Conservation (phyloP, 2,797 vertebrate genomes). For the Todus mexicanus region DNA sequence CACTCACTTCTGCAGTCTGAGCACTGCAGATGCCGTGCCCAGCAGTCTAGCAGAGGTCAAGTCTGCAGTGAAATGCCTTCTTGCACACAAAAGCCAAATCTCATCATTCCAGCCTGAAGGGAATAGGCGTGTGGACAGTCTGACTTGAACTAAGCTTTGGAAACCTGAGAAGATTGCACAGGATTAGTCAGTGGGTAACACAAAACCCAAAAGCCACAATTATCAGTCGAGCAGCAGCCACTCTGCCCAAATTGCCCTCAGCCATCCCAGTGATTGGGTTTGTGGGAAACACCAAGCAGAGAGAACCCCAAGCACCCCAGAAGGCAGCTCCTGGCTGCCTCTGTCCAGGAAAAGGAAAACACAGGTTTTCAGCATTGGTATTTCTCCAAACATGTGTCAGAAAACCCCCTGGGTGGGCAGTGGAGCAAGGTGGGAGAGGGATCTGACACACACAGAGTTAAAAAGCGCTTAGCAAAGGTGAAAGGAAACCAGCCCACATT, state of each 20-base stretch:
- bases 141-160: constrained; percentile 8
- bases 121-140: neutral
- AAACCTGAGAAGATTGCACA: constrained; percentile 25
- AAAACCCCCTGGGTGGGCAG: neutral
- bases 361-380: neutral
- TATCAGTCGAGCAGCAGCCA: neutral
- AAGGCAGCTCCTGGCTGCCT: neutral
- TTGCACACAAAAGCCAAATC: neutral
- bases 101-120: neutral
- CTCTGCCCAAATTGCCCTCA: constrained; percentile 13
- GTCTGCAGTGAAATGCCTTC: neutral
- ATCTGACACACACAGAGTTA: neutral
- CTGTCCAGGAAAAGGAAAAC: neutral
- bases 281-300: constrained; percentile 15
- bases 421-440: neutral
- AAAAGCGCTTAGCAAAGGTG: neutral
- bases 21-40: neutral
- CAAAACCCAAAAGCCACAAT: constrained; percentile 57
- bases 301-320: neutral
- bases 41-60: neutral
- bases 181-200: constrained; percentile 51
- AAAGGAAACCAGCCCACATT: neutral
- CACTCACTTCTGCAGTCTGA: neutral
- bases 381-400: neutral
- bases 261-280: neutral